A percentile compares a stretch with the other conserved stretches of the same genome.
These are phyloP conservation scores for Pogonophryne albipinna DNA, from an alignment of 2,797 vertebrate species.

Conservation along the genomic window DNA sequence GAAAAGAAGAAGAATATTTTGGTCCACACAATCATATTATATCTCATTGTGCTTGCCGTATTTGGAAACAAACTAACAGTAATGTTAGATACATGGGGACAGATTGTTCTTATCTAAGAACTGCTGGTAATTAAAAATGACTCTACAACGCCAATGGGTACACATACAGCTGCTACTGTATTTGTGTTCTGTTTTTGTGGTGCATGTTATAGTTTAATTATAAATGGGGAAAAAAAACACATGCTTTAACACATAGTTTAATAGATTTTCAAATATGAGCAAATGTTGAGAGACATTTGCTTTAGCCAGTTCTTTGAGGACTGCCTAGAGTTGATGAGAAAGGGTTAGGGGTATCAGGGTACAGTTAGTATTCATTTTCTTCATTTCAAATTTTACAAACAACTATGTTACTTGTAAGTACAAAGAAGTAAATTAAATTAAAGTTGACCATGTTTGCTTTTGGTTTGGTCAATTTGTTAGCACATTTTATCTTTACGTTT, in stretches of 20 bases:
- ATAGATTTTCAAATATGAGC: neutral
- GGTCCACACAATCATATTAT: neutral
- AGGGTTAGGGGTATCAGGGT: too few relatives aligned
- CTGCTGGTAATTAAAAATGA: constrained; percentile 10
- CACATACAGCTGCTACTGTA: neutral
- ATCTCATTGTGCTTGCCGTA: constrained; percentile 2
- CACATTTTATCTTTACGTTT: too few relatives aligned
- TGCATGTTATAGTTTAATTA: neutral
- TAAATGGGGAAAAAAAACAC: neutral
- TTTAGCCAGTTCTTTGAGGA: too few relatives aligned
- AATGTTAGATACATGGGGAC: neutral
- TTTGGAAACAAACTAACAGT: neutral
- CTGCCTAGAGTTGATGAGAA: too few relatives aligned
- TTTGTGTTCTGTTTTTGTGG: neutral
- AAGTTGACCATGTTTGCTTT: too few relatives aligned
- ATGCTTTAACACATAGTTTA: too few relatives aligned
- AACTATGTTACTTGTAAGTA: too few relatives aligned
- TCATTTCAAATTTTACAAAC: too few relatives aligned
- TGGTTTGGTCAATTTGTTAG: too few relatives aligned
- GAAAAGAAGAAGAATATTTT: neutral
- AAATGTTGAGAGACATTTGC: too few relatives aligned
- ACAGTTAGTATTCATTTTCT: too few relatives aligned
- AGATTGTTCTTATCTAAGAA: neutral
- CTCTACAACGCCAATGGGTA: neutral
- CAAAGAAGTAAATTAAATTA: too few relatives aligned